These are phyloP conservation scores for Amniataba percoides DNA, from an alignment of 2,797 vertebrate species.

Conservation along the genomic window DNA sequence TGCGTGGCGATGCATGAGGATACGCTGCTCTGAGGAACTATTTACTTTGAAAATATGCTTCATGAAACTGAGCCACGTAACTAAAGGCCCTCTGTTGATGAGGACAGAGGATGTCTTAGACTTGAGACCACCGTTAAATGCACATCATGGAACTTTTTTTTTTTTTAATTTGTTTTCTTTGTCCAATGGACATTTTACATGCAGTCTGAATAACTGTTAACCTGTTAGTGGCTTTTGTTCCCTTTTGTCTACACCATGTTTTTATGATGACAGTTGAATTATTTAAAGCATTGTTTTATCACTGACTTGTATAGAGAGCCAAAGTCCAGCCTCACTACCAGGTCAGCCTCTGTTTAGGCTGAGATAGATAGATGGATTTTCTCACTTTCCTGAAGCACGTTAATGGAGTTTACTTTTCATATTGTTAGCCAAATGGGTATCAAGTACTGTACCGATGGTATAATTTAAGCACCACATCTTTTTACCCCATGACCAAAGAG, in stretches of 20 bases:
- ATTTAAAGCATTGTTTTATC: slow-evolving; percentile 57
- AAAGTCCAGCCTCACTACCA: background rate
- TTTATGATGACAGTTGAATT: slow-evolving; percentile 33
- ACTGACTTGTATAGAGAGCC: background rate
- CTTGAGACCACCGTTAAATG: background rate
- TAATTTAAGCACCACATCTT: slow-evolving; percentile 16
- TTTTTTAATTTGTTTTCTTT: too few relatives aligned
- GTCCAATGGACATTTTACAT: slow-evolving; percentile 22
- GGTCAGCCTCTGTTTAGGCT: slow-evolving; percentile 6
- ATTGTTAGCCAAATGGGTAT: slow-evolving; percentile 5
- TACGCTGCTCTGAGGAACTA: slow-evolving; percentile 31
- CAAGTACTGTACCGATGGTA: background rate
- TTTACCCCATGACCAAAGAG: slow-evolving; percentile 16
- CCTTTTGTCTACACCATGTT: background rate
- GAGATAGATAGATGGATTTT: slow-evolving; percentile 10
- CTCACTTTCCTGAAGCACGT: slow-evolving; percentile 9
- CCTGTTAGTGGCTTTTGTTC: slow-evolving; percentile 4
- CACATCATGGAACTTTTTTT: background rate
- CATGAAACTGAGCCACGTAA: slow-evolving; percentile 23
- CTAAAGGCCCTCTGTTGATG: background rate
- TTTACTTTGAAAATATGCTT: slow-evolving; percentile 17
- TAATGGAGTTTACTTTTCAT: background rate
- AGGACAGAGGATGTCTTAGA: slow-evolving; percentile 12
- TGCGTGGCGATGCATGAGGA: background rate
- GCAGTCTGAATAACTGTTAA: slow-evolving; percentile 30